Percentiles rank a stretch among this genome's conserved stretches.
Evolutionary conservation across 2,113 vertebrate genomes (phyloP).

Genomic region (Peucedramus taeniatus): DNA sequence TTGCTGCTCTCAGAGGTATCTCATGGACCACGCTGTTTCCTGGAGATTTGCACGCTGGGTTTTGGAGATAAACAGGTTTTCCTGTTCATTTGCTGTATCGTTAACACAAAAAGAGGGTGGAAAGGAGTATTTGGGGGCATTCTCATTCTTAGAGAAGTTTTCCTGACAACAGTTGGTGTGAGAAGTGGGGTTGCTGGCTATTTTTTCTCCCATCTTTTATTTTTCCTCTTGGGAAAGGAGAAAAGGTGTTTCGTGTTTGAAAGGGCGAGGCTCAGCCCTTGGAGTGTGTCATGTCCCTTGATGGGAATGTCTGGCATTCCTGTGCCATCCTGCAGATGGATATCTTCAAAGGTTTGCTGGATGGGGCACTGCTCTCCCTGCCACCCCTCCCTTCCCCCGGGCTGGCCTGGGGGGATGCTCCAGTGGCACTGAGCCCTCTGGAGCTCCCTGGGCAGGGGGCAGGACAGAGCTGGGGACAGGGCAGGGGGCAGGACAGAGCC

Average conservation of each 20-base stretch:
- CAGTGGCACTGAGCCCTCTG: background rate
- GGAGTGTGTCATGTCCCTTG: fast-evolving
- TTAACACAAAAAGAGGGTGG: background rate
- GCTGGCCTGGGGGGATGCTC: background rate
- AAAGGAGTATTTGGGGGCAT: background rate
- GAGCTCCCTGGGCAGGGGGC: background rate
- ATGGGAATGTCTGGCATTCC: background rate
- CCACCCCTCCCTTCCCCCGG: background rate
- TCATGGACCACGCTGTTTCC: fast-evolving
- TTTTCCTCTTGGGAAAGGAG: background rate
- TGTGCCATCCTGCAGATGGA: background rate
- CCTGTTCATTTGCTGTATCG: fast-evolving
- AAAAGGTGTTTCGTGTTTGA: background rate
- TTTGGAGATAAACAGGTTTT: background rate
- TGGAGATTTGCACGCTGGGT: background rate
- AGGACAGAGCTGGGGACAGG: background rate
- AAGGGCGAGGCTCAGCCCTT: background rate
- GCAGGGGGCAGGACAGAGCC: background rate
- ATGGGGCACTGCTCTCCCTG: background rate
- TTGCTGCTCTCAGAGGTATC: background rate
- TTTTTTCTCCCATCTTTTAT: background rate
- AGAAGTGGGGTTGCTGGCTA: background rate
- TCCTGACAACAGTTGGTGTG: background rate
- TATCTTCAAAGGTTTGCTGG: background rate
- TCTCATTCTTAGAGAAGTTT: background rate